Evolutionary conservation across 2,113 vertebrate species (phyloP).

Genomic region (Macroglossus sobrinus): DNA sequence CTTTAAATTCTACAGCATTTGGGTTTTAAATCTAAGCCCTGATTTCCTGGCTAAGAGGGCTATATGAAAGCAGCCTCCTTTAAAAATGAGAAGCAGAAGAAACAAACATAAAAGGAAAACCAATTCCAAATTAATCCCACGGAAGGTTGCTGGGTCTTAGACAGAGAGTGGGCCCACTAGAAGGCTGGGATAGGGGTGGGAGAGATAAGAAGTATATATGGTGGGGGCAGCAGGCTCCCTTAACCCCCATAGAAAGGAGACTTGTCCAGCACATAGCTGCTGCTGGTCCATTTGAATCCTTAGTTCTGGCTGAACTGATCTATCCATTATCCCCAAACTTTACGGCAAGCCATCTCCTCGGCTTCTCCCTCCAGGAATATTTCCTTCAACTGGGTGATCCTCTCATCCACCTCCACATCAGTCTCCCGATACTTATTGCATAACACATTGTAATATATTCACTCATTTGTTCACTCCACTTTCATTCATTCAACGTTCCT

Average conservation of each 20-base stretch:
- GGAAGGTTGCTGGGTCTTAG: conserved; percentile 6
- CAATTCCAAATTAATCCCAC: conserved; percentile 45
- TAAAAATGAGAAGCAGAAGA: conserved; percentile 50
- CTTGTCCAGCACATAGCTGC: neutral
- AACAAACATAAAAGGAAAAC: conserved; percentile 56
- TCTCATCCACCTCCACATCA: neutral
- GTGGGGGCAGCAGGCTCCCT: neutral
- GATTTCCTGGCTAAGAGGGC: conserved; percentile 35
- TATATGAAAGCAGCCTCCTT: conserved; percentile 47
- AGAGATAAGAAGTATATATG: neutral
- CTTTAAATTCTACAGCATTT: conserved; percentile 22
- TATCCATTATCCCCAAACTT: neutral
- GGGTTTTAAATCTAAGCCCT: conserved; percentile 43
- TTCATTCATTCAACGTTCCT: neutral
- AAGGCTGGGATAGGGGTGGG: neutral
- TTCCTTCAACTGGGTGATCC: neutral
- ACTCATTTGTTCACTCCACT: neutral
- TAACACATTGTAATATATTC: neutral
- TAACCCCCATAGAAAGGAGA: neutral
- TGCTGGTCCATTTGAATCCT: neutral
- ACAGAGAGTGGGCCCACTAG: neutral
- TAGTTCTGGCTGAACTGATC: neutral
- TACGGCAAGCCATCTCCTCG: neutral
- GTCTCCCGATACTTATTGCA: neutral
- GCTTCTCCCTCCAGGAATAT: neutral